A percentile compares a stretch with the other conserved stretches of the same genome.
phyloP scores from a whole-genome alignment of 2,888 invertebrate genomes.

The Eumerus sabulonum region DNA sequence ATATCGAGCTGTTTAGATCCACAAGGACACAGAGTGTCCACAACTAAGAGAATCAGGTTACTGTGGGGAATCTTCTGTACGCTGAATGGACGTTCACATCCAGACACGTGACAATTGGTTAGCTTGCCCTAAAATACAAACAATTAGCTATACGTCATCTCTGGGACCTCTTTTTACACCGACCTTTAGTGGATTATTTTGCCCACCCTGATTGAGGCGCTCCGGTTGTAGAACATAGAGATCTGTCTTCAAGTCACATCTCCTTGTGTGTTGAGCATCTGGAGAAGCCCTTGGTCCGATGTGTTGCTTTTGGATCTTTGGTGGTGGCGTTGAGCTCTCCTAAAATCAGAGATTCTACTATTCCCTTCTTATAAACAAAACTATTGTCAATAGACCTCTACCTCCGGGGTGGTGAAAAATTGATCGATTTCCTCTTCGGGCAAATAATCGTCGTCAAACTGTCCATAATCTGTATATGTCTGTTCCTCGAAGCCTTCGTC shows the following conservation, averaged over 20 bases:
- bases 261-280: constrained; percentile 83
- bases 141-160: background rate
- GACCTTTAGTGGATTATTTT: constrained; percentile 89
- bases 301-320: constrained; percentile 75
- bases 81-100: constrained; percentile 94
- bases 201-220: constrained; percentile 86
- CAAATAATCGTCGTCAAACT: constrained; percentile 76
- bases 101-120: constrained; percentile 92
- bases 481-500: constrained; percentile 76
- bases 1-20: constrained; percentile 92
- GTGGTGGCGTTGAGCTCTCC: constrained; percentile 77
- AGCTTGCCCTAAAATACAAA: constrained; percentile 83
- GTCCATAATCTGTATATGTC: constrained; percentile 77
- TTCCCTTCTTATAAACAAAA: background rate
- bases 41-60: constrained; percentile 92
- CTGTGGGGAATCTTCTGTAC: constrained; percentile 95
- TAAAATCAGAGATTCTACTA: constrained; percentile 44
- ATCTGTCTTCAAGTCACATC: constrained; percentile 93
- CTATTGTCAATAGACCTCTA: constrained; percentile 33
- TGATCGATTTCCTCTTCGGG: constrained; percentile 78
- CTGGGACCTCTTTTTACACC: background rate
- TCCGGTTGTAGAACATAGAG: constrained; percentile 91
- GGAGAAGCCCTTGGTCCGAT: constrained; percentile 79
- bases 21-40: constrained; percentile 93
- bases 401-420: constrained; percentile 77